phyloP scores from a whole-genome alignment of 37 sponge, comb jelly and placozoan genomes.

The Aphrocallistes beatrix region DNA sequence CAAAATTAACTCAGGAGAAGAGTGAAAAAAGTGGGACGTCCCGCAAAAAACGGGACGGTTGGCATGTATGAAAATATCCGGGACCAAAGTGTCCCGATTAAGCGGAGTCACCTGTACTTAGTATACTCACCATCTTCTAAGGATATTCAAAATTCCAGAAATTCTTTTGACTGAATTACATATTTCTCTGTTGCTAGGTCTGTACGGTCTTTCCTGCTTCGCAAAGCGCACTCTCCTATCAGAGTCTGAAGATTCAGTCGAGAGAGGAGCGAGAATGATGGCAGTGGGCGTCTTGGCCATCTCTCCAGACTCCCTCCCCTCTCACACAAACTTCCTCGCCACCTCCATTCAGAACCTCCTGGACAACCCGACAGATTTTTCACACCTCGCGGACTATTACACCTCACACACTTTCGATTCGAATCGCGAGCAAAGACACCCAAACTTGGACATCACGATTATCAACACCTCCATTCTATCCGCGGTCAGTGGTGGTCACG shows the following conservation, averaged over 20 bases:
- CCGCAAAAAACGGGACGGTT: too few relatives aligned
- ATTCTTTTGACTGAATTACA: background rate
- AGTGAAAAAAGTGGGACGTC: too few relatives aligned
- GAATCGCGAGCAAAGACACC: background rate
- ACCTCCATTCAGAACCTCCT: background rate
- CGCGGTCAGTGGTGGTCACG: background rate
- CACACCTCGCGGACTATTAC: background rate
- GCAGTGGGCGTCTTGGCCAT: slow-evolving; percentile 73
- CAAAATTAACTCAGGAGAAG: too few relatives aligned
- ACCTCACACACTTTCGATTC: background rate
- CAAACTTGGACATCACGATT: background rate
- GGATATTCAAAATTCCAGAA: background rate
- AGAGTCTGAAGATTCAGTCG: slow-evolving; percentile 37
- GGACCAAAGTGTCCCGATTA: too few relatives aligned
- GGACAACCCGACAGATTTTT: background rate
- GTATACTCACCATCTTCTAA: too few relatives aligned
- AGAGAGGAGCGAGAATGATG: slow-evolving; percentile 90
- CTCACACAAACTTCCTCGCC: slow-evolving; percentile 66
- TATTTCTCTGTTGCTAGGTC: slow-evolving; percentile 66
- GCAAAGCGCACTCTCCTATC: slow-evolving; percentile 62
- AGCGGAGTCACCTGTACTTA: too few relatives aligned
- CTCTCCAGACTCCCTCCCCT: slow-evolving; percentile 48
- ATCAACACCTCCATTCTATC: background rate
- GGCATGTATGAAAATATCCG: too few relatives aligned
- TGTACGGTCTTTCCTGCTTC: slow-evolving; percentile 82